These are phyloP conservation scores for Oncopeltus fasciatus DNA, from an alignment of 1,140 invertebrate genomes.

Conservation along the genomic window DNA sequence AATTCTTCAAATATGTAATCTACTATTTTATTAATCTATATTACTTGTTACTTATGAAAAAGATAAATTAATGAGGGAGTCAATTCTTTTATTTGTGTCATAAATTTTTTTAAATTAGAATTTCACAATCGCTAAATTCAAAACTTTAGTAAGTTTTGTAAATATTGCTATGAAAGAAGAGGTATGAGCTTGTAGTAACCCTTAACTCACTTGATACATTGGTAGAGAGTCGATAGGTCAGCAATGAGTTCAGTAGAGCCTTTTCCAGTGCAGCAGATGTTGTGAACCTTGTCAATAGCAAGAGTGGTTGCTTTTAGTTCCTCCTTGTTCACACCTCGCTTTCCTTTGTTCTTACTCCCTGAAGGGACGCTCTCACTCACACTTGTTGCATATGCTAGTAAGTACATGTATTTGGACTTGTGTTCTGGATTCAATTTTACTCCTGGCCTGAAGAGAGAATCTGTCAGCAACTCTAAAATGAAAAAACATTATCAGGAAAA, in stretches of 20 bases:
- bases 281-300: conserved; percentile 87
- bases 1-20: no score
- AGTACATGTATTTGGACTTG: conserved; percentile 91
- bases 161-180: no score
- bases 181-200: no score
- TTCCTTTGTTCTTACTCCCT: conserved; percentile 52
- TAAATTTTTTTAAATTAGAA: no score
- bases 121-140: no score
- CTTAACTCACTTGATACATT: conserved; percentile 60
- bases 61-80: no score
- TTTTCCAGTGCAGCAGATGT: conserved; percentile 77
- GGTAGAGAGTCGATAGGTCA: conserved; percentile 77
- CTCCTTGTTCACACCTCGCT: conserved; percentile 55
- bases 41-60: no score
- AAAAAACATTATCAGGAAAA: conserved; percentile 12
- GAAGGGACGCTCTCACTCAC: conserved; percentile 59
- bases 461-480: conserved; percentile 73
- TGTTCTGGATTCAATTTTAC: conserved; percentile 91
- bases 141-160: no score
- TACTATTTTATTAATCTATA: no score
- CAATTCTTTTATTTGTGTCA: no score
- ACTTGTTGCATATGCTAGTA: conserved; percentile 88
- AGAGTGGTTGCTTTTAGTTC: conserved; percentile 81
- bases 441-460: conserved; percentile 82
- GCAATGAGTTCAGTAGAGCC: conserved; percentile 84